Percentiles rank a stretch among this genome's conserved stretches.
Conservation (phyloP, 2,888 invertebrate species). For the Phortica magna region DNA sequence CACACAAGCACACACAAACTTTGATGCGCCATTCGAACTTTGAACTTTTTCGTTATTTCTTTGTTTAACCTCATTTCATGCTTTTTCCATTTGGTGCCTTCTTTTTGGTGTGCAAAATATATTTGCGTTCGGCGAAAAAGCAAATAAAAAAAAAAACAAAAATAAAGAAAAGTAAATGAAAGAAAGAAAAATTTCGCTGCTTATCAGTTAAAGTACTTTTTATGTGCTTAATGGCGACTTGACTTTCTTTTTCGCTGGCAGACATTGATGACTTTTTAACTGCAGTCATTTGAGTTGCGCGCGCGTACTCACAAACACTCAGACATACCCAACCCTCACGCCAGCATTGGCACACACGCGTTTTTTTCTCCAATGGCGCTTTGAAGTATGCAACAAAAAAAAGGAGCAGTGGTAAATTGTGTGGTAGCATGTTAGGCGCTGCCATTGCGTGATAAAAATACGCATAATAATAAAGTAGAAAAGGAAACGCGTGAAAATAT, state of each 20-base stretch:
- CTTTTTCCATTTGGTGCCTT: background rate
- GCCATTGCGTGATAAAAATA: conserved; percentile 68
- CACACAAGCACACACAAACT: background rate
- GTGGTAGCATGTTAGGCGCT: conserved; percentile 56
- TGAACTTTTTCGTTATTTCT: background rate
- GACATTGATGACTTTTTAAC: conserved; percentile 77
- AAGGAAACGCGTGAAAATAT: conserved; percentile 30
- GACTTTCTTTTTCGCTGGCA: conserved; percentile 56
- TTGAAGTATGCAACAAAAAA: conserved; percentile 38
- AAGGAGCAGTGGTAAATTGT: conserved; percentile 46
- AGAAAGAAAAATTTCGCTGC: conserved; percentile 31
- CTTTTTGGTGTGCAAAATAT: background rate
- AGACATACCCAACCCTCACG: background rate
- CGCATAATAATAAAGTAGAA: conserved; percentile 49
- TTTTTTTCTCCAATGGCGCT: conserved; percentile 56
- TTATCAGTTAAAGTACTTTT: conserved; percentile 35
- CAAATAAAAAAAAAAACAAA: conserved; percentile 10
- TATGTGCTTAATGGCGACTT: conserved; percentile 59
- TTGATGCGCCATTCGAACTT: background rate
- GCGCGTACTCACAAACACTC: conserved; percentile 29
- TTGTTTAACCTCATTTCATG: background rate
- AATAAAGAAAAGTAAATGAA: conserved; percentile 23
- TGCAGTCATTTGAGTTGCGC: conserved; percentile 70
- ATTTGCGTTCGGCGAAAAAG: conserved; percentile 8
- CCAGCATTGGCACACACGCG: conserved; percentile 36